A percentile compares a stretch with the other conserved stretches of the same genome.
These are phyloP conservation scores for Barypeithes pellucidus DNA, from an alignment of 2,888 invertebrate genomes.

Conservation along the genomic window DNA sequence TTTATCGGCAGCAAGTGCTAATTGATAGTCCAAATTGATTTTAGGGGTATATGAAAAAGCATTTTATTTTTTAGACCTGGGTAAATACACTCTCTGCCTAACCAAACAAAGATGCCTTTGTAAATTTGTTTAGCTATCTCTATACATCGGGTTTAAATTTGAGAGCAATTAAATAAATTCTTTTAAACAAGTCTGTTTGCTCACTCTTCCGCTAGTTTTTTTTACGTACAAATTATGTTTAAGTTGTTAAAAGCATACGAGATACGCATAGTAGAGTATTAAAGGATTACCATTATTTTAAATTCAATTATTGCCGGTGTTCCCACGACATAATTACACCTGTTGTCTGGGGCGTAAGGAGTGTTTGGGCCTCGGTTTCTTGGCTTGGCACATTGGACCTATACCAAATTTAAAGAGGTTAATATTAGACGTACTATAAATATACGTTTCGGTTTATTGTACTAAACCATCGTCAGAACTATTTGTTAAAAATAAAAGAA, in stretches of 20 bases:
- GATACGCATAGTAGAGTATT: background rate
- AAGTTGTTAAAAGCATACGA: slow-evolving; percentile 31
- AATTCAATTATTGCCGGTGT: background rate
- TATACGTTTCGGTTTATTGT: too few species aligned
- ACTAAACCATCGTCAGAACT: too few species aligned
- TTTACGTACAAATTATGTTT: slow-evolving; percentile 15
- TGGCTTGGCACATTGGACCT: too few species aligned
- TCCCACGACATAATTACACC: background rate
- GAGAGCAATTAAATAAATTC: slow-evolving; percentile 47
- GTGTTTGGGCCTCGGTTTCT: background rate
- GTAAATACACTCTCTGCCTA: slow-evolving; percentile 44
- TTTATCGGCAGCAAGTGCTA: slow-evolving; percentile 47
- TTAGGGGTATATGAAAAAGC: slow-evolving; percentile 37
- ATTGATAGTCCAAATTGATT: slow-evolving; percentile 45
- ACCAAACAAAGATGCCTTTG: slow-evolving; percentile 44
- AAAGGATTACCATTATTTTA: slow-evolving; percentile 13
- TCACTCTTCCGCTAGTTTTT: slow-evolving; percentile 35
- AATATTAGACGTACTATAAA: too few species aligned
- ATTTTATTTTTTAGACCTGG: slow-evolving; percentile 47
- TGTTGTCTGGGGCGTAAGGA: background rate
- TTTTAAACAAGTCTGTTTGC: slow-evolving; percentile 41
- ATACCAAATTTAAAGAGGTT: too few species aligned
- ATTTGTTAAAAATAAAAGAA: too few species aligned
- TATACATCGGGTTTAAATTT: slow-evolving; percentile 33
- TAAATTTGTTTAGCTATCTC: slow-evolving; percentile 46